Evolutionary conservation across 2,113 vertebrate species (phyloP).

Genomic region (Nyctereutes procyonoides): DNA sequence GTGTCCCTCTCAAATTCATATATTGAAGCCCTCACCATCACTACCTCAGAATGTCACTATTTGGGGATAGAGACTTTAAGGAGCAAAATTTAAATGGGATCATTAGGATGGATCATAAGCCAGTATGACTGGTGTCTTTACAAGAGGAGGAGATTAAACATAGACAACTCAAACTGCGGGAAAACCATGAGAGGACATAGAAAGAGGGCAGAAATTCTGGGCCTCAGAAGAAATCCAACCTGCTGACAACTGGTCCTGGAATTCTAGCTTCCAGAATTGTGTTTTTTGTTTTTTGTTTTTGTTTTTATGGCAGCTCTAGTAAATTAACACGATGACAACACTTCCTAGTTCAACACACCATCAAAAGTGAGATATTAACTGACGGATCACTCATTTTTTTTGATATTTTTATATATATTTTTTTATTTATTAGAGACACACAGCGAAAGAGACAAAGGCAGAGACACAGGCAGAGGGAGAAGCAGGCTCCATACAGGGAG

Average conservation of each 20-base stretch:
- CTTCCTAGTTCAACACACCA: background rate
- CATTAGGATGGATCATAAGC: background rate
- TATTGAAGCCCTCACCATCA: background rate
- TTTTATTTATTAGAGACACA: no score
- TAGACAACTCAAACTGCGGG: background rate
- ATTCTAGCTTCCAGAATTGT: background rate
- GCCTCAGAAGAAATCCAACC: background rate
- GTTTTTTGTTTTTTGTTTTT: background rate
- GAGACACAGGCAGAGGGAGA: no score
- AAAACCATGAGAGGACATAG: background rate
- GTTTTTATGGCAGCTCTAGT: background rate
- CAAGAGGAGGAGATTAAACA: background rate
- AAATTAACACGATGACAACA: background rate
- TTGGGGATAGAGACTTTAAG: background rate
- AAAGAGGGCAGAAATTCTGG: background rate
- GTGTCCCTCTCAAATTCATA: background rate
- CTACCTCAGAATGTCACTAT: background rate
- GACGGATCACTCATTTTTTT: background rate
- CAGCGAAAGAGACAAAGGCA: no score
- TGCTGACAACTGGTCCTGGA: background rate
- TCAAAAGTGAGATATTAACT: background rate
- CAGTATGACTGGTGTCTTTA: background rate
- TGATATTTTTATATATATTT: no score
- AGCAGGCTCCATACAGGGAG: no score
- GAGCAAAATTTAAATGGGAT: background rate